These are phyloP conservation scores for Melanotaenia boesemani DNA, from an alignment of 2,797 vertebrate genomes.

Conservation along the genomic window DNA sequence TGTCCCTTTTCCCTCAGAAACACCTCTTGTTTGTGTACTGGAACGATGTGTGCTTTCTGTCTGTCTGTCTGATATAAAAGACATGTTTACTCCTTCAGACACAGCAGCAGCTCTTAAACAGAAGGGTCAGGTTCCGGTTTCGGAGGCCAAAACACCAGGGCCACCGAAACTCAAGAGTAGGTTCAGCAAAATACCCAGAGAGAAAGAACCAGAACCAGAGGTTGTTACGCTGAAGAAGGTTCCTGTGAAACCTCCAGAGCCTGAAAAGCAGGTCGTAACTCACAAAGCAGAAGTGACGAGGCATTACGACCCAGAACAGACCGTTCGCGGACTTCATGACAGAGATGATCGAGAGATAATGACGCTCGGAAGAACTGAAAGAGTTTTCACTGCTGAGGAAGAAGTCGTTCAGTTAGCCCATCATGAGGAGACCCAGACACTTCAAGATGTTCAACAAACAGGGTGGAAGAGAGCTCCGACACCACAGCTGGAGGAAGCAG, in stretches of 20 bases:
- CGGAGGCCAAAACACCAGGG: conserved; percentile 76
- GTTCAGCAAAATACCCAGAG: conserved; percentile 60
- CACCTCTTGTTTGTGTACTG: conserved; percentile 12
- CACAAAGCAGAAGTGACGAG: conserved; percentile 54
- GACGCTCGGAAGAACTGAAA: conserved; percentile 56
- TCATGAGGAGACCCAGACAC: conserved; percentile 49
- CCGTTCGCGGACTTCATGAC: conserved; percentile 55
- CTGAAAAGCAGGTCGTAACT: conserved; percentile 56
- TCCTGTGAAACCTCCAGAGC: conserved; percentile 62
- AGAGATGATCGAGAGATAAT: conserved; percentile 67
- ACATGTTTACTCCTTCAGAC: conserved; percentile 60
- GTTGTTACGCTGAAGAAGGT: conserved; percentile 71
- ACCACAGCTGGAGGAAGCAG: conserved; percentile 42
- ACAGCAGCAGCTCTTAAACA: conserved; percentile 77
- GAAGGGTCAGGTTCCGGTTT: conserved; percentile 77
- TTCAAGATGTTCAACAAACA: conserved; percentile 35
- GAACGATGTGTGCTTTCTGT: conserved; percentile 22
- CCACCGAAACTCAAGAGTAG: conserved; percentile 73
- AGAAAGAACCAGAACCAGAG: conserved; percentile 72
- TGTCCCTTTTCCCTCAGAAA: neutral
- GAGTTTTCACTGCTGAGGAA: conserved; percentile 63
- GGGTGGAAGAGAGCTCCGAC: conserved; percentile 55
- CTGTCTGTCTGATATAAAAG: conserved; percentile 43
- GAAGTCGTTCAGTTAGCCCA: conserved; percentile 34
- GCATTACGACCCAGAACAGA: conserved; percentile 52